Conservation (phyloP, 2,888 invertebrate species). For the Chydorus sphaericus region DNA sequence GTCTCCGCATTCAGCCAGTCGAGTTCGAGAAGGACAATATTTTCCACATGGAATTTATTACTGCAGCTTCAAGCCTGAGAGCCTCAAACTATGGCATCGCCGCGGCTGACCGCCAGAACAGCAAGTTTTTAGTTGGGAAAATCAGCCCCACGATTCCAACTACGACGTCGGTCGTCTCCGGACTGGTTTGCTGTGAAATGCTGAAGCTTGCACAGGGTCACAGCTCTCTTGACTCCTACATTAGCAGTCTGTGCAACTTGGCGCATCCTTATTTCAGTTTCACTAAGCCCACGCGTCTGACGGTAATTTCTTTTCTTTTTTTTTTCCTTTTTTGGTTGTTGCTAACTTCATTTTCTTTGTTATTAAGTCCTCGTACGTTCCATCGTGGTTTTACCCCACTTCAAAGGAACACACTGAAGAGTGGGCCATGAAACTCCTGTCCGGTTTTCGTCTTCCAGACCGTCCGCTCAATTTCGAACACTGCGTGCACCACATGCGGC, state of each 20-base stretch:
- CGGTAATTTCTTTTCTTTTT: conserved; percentile 34
- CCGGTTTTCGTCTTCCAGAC: no score
- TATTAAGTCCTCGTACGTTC: no score
- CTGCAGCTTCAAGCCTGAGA: conserved; percentile 88
- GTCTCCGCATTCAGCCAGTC: conserved; percentile 57
- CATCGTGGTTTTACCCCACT: no score
- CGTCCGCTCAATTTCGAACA: no score
- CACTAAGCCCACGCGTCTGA: conserved; percentile 74
- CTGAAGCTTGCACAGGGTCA: conserved; percentile 66
- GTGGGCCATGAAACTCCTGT: no score
- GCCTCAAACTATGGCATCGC: conserved; percentile 94
- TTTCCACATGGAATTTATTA: conserved; percentile 98
- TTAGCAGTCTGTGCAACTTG: conserved; percentile 94
- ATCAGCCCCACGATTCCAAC: conserved; percentile 99
- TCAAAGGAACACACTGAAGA: no score
- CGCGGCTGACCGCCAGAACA: conserved; percentile 83
- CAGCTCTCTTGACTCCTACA: conserved; percentile 54
- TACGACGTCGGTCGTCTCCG: conserved; percentile 92
- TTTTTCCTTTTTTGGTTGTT: no score
- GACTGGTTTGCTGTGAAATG: conserved; percentile 82
- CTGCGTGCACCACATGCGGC: no score
- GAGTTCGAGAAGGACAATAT: conserved; percentile 99
- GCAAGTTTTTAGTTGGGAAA: conserved; percentile 84
- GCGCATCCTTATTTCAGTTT: conserved; percentile 93
- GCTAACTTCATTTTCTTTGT: no score